Evolutionary conservation across 2,113 vertebrate genomes (phyloP), one percentile per base, ranked within the genome.

Genomic region (Helogale parvula): DNA sequence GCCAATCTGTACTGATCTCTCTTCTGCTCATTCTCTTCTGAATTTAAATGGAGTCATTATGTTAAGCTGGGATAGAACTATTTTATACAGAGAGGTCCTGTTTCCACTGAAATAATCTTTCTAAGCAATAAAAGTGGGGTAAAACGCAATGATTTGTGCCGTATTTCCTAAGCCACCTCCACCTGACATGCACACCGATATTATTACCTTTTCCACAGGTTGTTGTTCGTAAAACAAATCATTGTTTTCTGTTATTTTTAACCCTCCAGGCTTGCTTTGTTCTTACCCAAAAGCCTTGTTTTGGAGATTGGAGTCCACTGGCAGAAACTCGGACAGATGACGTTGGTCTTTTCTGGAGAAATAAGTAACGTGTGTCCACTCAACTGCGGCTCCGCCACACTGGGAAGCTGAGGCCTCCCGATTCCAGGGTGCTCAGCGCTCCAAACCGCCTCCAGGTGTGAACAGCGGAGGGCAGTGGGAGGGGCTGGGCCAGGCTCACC

Each of bases 1-100:
- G 35, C 57, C 71, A 84, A 35, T 50, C n/a, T 88, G 71, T 87
- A 52, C 71, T 79, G 63, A 91, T 91, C 23, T 79, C 77, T 88
- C 71, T 92, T 88, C 68, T 66, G 3, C 65, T 79, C 57, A 45
- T 86, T 60, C 19, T 89, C 33, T 19, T 47, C 47, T 85, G 77
- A 95, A 69, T 92, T 82, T 82, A 92, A 97, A 72, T 83, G 25
- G 16, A 60, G 74, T 82, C 92, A 96, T 90, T 79, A 94, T 76
- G 89, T 83, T 35, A 90, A 68, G 25, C 45, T 13, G 38, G 10
- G n/a, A 87, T 81, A 90, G 47, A 94, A 90, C 94, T 57, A 94
- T 85, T 88, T 85, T 54, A 41, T 47, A 93, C 11, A 86, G 57
- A 52, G 72, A 94, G 8, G 50, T 12, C 54, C 91, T 94, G 27